Conservation (phyloP, 37 sponge, comb jelly and placozoan species). For the Dysidea cf. avara region DNA sequence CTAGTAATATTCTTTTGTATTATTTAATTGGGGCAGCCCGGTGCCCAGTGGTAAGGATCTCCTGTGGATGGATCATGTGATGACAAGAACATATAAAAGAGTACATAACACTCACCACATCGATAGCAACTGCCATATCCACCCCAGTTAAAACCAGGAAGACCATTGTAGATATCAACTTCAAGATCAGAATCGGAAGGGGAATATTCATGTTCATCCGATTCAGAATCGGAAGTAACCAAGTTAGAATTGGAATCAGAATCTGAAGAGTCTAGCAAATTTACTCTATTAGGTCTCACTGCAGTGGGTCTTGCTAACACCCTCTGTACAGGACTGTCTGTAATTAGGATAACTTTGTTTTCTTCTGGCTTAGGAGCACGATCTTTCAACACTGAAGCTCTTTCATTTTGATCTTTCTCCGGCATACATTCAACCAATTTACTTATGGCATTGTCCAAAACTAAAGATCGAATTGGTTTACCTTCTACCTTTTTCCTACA, state of each 20-base stretch:
- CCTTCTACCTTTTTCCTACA: constrained; percentile 32
- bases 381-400: constrained; percentile 1
- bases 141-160: constrained; percentile 19
- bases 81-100: background rate
- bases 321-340: too few species aligned
- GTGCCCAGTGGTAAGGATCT: constrained; percentile 31
- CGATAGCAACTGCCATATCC: constrained; percentile 43
- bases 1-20: too few species aligned
- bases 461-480: constrained; percentile 40
- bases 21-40: constrained; percentile 24
- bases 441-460: constrained; percentile 52
- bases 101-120: constrained; percentile 44
- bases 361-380: background rate
- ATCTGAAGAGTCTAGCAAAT: too few species aligned
- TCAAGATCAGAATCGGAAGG: background rate
- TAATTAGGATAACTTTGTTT: too few species aligned
- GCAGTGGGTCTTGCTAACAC: too few species aligned
- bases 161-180: background rate
- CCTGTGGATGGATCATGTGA: constrained; percentile 27
- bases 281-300: too few species aligned
- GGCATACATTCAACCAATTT: constrained; percentile 44
- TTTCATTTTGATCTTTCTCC: constrained; percentile 13
- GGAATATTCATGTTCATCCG: background rate
- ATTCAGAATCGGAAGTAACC: too few species aligned
- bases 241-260: too few species aligned